Conservation (phyloP, 1,140 invertebrate genomes). For the Onthophagus taurus region DNA sequence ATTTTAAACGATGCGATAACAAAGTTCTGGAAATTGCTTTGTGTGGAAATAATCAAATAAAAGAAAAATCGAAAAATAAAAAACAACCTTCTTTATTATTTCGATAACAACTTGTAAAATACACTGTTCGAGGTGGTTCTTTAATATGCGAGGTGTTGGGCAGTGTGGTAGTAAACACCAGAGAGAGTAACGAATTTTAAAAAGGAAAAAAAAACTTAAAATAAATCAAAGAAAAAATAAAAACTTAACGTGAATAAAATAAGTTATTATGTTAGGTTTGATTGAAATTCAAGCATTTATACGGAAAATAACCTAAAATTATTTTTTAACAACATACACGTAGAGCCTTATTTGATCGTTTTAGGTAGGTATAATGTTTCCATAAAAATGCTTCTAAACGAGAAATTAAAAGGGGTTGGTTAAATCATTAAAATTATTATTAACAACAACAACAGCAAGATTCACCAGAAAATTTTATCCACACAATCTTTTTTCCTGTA, state of each 20-base stretch:
- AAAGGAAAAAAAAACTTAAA: constrained; percentile 8
- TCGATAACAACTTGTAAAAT: constrained; percentile 4
- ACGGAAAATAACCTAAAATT: too few species aligned
- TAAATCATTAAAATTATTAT: too few species aligned
- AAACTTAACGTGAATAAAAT: neutral
- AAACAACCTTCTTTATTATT: constrained; percentile 11
- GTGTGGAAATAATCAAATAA: too few species aligned
- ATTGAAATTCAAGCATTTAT: constrained; percentile 19
- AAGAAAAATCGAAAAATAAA: too few species aligned
- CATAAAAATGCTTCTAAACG: neutral
- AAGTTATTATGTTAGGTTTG: neutral
- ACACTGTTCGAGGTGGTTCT: constrained; percentile 14
- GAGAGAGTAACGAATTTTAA: constrained; percentile 4
- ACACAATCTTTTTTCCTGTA: too few species aligned
- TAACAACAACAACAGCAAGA: too few species aligned
- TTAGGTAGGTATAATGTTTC: constrained; percentile 8
- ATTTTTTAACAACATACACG: too few species aligned
- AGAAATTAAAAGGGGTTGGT: neutral
- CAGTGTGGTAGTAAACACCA: constrained; percentile 29
- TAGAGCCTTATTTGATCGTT: constrained; percentile 21
- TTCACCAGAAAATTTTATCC: too few species aligned
- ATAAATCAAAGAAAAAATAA: neutral
- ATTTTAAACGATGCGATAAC: too few species aligned
- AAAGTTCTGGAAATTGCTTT: constrained; percentile 5
- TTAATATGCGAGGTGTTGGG: constrained; percentile 33